These are phyloP conservation scores for Phasia obesa DNA, from an alignment of 2,888 invertebrate genomes.

Conservation along the genomic window DNA sequence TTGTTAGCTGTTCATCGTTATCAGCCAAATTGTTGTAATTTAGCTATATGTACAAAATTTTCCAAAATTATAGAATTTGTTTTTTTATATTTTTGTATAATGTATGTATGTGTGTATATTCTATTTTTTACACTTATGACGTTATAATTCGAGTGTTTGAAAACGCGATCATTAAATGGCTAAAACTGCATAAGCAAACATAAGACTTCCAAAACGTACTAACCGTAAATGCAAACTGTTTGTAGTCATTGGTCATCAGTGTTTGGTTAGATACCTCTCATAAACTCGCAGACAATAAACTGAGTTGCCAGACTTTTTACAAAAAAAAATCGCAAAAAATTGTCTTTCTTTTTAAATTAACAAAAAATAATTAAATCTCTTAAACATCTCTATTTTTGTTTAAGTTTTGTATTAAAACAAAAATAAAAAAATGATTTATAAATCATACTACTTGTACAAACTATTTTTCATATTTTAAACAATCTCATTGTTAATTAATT, in stretches of 20 bases:
- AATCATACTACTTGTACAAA: too few species aligned
- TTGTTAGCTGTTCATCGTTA: constrained; percentile 3
- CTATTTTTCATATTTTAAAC: too few species aligned
- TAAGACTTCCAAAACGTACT: constrained; percentile 11
- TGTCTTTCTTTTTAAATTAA: too few species aligned
- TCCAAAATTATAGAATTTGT: constrained; percentile 31
- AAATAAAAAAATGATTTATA: too few species aligned
- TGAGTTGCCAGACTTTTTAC: neutral
- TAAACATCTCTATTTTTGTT: too few species aligned
- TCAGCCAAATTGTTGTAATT: constrained; percentile 8
- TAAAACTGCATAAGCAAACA: neutral
- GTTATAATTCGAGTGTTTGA: constrained; percentile 5
- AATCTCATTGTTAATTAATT: too few species aligned
- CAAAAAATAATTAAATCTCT: too few species aligned
- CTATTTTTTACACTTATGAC: constrained; percentile 52
- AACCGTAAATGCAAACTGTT: constrained; percentile 56
- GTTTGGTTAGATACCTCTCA: constrained; percentile 2
- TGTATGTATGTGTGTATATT: neutral
- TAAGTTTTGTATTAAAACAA: too few species aligned
- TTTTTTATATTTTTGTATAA: constrained; percentile 2
- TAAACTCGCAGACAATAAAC: neutral
- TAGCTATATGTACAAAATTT: constrained; percentile 28
- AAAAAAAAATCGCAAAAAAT: too few species aligned
- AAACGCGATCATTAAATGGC: constrained; percentile 21
- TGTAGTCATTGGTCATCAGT: constrained; percentile 29